Evolutionary conservation across 2,888 invertebrate species (phyloP), one percentile per base, ranked within the genome.

Genomic region (Drosophila cyrtoloma): DNA sequence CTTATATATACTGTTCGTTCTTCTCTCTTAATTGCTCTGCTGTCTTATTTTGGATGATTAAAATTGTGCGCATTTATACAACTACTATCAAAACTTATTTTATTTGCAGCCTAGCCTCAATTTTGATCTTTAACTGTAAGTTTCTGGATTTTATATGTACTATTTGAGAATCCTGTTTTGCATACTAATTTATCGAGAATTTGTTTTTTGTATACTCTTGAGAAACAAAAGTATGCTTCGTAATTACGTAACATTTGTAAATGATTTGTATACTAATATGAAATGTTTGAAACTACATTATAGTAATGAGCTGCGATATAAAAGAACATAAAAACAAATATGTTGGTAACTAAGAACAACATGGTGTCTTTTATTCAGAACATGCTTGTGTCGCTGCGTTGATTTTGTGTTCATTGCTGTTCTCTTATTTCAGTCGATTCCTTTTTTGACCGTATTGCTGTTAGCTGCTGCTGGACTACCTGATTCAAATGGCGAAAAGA

Each of bases 21-120:
- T 78, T 80, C 83, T 85, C 69, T 53, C 78, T 81, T 80, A 84
- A 84, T 84, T 84, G 83, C 80, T 82, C 67, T 75, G 74, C 39
- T 63, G 50, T 66, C 39, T 63, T 52, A 28, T 59, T 59, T 33
- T 58, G 12, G 51, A 56, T 62, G 51, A 28, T 60, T 64, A 53
- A 71, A 75, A 71, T 60, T 42, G n/a, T n/a, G 12, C n/a, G n/a
- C 47, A 47, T 16, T 47, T 47, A 26, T 9, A 7, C 14, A 47
- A 26, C 14, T 47, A 7, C 7, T 47, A 14, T 22, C 1, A 22
- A 47, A 47, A 14, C 16, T 47, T 26, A 26, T 47, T 26, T 7
- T 26, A 26, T 47, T 47, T 9, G 16, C 26, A 47, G 9, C 5
- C 9, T 26, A 26, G 26, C 26, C 47, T 26, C 22, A 9, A 26